Percentiles rank a stretch among this genome's conserved stretches.
These are phyloP conservation scores for Zonitis immaculata DNA, from an alignment of 2,888 invertebrate species.

Conservation along the genomic window DNA sequence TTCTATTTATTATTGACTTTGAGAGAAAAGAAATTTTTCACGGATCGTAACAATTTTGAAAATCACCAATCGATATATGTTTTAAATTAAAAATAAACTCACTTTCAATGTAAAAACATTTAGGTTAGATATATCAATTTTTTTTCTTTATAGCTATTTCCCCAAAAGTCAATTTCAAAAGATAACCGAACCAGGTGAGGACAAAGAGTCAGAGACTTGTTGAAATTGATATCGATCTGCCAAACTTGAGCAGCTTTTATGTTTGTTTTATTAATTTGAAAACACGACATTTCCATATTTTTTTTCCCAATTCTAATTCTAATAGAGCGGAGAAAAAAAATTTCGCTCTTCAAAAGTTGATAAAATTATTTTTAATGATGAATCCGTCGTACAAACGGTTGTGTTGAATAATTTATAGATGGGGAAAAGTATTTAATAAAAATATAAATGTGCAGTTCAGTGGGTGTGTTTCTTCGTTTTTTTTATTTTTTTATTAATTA, in stretches of 20 bases:
- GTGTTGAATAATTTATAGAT: conserved; percentile 15
- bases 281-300: neutral
- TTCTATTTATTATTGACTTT: too few species aligned
- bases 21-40: too few species aligned
- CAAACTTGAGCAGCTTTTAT: conserved; percentile 13
- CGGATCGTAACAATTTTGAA: too few species aligned
- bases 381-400: conserved; percentile 1
- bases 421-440: too few species aligned
- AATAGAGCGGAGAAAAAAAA: too few species aligned
- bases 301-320: neutral
- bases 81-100: conserved; percentile 24
- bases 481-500: conserved; percentile 17
- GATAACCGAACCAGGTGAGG: conserved; percentile 18
- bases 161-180: conserved; percentile 19
- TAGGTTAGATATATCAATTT: conserved; percentile 16
- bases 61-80: conserved; percentile 5
- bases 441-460: too few species aligned
- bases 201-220: conserved; percentile 15
- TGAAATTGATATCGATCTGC: conserved; percentile 20
- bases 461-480: too few species aligned
- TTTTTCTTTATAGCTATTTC: conserved; percentile 21
- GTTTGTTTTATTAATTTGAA: conserved; percentile 13
- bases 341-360: too few species aligned
- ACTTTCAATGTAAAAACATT: conserved; percentile 20
- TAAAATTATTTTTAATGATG: neutral